phyloP scores from a whole-genome alignment of 2,113 vertebrate species.

The Procapra przewalskii region DNA sequence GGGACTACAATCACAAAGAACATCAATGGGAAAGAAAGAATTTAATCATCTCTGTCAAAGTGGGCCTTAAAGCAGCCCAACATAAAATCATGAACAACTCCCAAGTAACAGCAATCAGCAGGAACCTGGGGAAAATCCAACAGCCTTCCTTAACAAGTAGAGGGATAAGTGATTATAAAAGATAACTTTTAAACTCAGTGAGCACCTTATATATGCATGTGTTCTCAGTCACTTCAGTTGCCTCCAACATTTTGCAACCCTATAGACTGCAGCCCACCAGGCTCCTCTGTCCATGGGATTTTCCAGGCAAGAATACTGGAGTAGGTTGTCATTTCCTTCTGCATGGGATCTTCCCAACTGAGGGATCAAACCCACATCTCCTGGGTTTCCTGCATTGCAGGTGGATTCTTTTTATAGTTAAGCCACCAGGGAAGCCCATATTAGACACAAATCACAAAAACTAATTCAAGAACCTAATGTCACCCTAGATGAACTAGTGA shows the following conservation, averaged over 20 bases:
- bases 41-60: background rate
- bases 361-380: background rate
- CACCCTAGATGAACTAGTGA: background rate
- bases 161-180: background rate
- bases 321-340: background rate
- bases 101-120: background rate
- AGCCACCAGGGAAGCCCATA: background rate
- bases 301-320: background rate
- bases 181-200: background rate
- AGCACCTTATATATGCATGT: background rate
- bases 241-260: background rate
- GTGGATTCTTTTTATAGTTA: background rate
- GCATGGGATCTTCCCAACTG: background rate
- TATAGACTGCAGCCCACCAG: background rate
- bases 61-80: background rate
- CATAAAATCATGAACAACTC: background rate
- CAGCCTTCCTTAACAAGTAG: background rate
- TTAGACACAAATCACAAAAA: background rate
- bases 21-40: background rate
- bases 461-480: background rate
- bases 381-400: background rate
- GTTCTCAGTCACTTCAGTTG: background rate
- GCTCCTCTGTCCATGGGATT: background rate
- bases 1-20: background rate
- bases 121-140: background rate